Conservation (phyloP, 2,797 vertebrate species). For the Oreochromis grahami region DNA sequence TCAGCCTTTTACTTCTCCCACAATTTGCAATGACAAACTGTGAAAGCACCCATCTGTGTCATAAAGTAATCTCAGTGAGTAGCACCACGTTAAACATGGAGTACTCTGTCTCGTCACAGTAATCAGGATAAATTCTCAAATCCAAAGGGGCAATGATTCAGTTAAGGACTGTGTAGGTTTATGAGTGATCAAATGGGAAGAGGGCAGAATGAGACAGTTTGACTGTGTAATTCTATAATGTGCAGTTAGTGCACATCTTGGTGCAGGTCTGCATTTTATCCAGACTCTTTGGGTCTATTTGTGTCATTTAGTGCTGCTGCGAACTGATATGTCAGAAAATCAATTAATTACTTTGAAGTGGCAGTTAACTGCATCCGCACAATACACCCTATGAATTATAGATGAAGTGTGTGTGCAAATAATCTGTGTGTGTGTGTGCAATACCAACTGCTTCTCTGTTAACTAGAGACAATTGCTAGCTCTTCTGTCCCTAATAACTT, state of each 20-base stretch:
- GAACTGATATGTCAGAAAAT: constrained; percentile 99
- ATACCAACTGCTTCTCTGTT: constrained; percentile 55
- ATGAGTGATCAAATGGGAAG: neutral
- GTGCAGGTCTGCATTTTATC: neutral
- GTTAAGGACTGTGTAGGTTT: neutral
- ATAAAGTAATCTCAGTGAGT: neutral
- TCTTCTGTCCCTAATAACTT: constrained; percentile 58
- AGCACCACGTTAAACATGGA: neutral
- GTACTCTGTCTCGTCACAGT: neutral
- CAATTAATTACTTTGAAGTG: constrained; percentile 99
- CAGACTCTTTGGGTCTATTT: constrained; percentile 20
- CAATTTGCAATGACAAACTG: neutral
- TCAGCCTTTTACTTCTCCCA: neutral
- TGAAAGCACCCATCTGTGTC: neutral
- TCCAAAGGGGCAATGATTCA: neutral
- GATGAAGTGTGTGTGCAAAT: constrained; percentile 69
- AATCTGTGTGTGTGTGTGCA: neutral
- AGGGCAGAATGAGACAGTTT: neutral
- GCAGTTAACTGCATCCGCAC: constrained; percentile 90
- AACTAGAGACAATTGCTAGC: constrained; percentile 62
- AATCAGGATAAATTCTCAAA: neutral
- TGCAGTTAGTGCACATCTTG: neutral
- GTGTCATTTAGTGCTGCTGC: constrained; percentile 79
- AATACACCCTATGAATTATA: constrained; percentile 93
- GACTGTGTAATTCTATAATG: neutral